phyloP scores from a whole-genome alignment of 23 tunicate genomes.

The Botrylloides violaceus region DNA sequence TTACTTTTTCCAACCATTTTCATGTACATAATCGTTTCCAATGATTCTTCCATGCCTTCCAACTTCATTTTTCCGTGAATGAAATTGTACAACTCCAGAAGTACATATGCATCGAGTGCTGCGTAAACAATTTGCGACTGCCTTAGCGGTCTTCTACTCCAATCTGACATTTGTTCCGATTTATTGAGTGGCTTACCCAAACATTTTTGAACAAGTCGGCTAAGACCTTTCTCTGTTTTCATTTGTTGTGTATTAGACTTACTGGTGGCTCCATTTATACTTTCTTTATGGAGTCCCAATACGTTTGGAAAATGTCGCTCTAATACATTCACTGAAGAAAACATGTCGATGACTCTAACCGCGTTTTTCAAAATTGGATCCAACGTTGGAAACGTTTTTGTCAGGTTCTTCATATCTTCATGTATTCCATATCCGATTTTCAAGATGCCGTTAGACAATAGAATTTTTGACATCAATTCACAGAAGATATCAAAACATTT shows the following conservation, averaged over 20 bases:
- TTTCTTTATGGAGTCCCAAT: not conserved
- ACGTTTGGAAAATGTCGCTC: conserved; percentile 39
- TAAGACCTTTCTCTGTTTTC: conserved; percentile 43
- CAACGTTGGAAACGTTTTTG: conserved; percentile 18
- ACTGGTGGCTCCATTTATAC: not conserved
- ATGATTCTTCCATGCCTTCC: not conserved
- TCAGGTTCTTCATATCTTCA: conserved; percentile 60
- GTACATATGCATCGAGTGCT: conserved; percentile 65
- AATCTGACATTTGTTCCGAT: conserved; percentile 86
- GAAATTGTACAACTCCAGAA: conserved; percentile 46
- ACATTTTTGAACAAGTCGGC: conserved; percentile 47
- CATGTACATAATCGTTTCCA: conserved; percentile 33
- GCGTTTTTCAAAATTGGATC: conserved; percentile 9
- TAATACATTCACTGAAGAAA: conserved; percentile 6
- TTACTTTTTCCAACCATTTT: not conserved
- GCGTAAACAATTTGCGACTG: conserved; percentile 63
- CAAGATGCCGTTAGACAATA: conserved; percentile 27
- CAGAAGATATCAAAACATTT: not conserved
- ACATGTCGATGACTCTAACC: conserved; percentile 39
- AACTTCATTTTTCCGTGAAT: conserved; percentile 15
- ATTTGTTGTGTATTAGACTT: not conserved
- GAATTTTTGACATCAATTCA: conserved; percentile 27
- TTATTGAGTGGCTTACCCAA: conserved; percentile 56
- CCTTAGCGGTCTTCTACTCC: conserved; percentile 75
- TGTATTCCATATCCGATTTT: conserved; percentile 66